These are phyloP conservation scores for Strigops habroptila DNA, from an alignment of 2,113 vertebrate genomes.

Conservation along the genomic window DNA sequence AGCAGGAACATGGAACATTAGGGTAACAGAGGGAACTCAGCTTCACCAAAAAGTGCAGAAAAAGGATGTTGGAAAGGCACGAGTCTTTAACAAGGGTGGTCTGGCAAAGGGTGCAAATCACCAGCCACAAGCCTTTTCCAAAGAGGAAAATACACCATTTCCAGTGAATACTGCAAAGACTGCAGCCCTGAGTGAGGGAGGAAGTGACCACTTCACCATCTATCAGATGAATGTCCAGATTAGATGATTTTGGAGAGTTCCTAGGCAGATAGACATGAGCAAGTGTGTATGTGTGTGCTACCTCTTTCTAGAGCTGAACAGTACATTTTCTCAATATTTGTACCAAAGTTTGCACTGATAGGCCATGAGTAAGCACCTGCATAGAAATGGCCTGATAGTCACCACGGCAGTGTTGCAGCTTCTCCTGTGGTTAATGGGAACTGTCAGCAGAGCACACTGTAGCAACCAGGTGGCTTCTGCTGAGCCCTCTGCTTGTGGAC, in stretches of 20 bases:
- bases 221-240: neutral
- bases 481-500: neutral
- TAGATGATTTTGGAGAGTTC: accelerated
- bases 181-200: neutral
- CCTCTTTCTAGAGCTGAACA: neutral
- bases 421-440: neutral
- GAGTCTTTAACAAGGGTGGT: neutral
- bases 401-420: neutral
- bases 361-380: neutral
- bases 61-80: neutral
- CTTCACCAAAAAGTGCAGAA: neutral
- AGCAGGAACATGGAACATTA: neutral
- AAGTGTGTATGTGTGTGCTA: neutral
- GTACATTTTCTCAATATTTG: neutral
- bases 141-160: neutral
- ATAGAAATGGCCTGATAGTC: neutral
- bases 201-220: neutral
- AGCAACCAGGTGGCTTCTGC: neutral
- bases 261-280: neutral
- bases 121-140: neutral
- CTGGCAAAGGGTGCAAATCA: neutral
- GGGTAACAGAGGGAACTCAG: neutral
- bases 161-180: neutral
- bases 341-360: neutral
- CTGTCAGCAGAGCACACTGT: neutral